Evolutionary conservation across 1,140 invertebrate species (phyloP).

Genomic region (Rhynchophorus ferrugineus): DNA sequence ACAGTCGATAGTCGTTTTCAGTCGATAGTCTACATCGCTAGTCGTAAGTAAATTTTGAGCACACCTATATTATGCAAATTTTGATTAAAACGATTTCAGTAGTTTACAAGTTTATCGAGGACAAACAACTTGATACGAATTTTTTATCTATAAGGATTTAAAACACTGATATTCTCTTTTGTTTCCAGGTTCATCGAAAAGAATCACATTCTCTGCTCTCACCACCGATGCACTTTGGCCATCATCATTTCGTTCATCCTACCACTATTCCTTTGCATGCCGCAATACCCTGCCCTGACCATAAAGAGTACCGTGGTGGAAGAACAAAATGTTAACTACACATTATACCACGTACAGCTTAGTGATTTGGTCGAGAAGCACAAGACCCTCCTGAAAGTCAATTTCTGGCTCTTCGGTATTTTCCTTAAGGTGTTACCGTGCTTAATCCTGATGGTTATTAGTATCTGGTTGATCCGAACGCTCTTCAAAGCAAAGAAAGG

Average conservation of each 20-base stretch:
- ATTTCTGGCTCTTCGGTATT: conserved; percentile 83
- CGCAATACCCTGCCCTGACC: conserved; percentile 65
- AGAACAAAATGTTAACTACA: conserved; percentile 43
- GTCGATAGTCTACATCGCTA: no score
- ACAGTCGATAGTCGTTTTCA: no score
- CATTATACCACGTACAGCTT: conserved; percentile 58
- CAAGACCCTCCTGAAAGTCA: conserved; percentile 52
- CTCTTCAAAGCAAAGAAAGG: conserved; percentile 62
- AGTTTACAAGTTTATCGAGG: no score
- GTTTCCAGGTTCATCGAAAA: conserved; percentile 52
- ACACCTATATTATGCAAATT: no score
- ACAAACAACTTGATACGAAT: no score
- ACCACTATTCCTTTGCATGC: conserved; percentile 69
- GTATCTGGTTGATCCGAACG: conserved; percentile 67
- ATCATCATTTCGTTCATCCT: conserved; percentile 65
- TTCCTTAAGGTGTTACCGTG: conserved; percentile 81
- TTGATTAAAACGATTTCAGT: no score
- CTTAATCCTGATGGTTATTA: conserved; percentile 73
- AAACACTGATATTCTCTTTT: no score
- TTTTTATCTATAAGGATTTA: no score
- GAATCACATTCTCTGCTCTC: conserved; percentile 55
- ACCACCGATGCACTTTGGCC: conserved; percentile 62
- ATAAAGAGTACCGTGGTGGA: conserved; percentile 44
- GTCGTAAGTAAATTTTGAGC: no score
- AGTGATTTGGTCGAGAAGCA: conserved; percentile 50